Percentiles rank a stretch among this genome's conserved stretches.
phyloP scores from a whole-genome alignment of 2,797 vertebrate genomes.

The Meda fulgida region DNA sequence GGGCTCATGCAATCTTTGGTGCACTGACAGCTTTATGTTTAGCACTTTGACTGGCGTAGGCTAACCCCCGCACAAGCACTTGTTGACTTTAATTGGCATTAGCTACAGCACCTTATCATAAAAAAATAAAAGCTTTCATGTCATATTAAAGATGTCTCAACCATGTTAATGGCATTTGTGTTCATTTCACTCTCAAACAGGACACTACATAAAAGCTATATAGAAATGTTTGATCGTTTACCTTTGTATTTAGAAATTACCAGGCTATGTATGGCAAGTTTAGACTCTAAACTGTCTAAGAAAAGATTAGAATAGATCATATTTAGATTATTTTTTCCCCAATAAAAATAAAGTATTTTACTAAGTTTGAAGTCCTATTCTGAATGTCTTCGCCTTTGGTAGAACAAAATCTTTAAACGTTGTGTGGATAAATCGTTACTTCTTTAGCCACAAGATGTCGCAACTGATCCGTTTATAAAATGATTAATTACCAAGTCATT shows the following conservation, averaged over 20 bases:
- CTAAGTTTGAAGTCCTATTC: not conserved
- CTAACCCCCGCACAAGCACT: conserved; percentile 74
- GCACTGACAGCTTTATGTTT: conserved; percentile 62
- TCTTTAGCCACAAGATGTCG: conserved; percentile 17
- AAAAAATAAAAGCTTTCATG: conserved; percentile 71
- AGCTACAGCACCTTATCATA: conserved; percentile 78
- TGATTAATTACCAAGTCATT: not conserved
- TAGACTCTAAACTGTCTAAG: not conserved
- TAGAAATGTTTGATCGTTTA: too few species aligned
- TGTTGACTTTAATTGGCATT: conserved; percentile 73
- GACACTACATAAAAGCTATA: not conserved
- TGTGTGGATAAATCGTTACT: not conserved
- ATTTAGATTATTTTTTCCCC: too few species aligned
- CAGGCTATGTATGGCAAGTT: not conserved
- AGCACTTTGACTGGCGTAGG: conserved; percentile 78
- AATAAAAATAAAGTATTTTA: not conserved
- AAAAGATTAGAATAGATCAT: not conserved
- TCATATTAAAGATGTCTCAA: conserved; percentile 81
- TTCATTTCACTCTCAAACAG: conserved; percentile 1
- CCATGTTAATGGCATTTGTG: conserved; percentile 51
- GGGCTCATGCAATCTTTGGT: conserved; percentile 56
- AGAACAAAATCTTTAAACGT: not conserved
- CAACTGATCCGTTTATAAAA: not conserved
- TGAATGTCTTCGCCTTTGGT: not conserved
- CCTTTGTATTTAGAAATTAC: not conserved